phyloP scores from a whole-genome alignment of 2,888 invertebrate species.

The Acleris holmiana region DNA sequence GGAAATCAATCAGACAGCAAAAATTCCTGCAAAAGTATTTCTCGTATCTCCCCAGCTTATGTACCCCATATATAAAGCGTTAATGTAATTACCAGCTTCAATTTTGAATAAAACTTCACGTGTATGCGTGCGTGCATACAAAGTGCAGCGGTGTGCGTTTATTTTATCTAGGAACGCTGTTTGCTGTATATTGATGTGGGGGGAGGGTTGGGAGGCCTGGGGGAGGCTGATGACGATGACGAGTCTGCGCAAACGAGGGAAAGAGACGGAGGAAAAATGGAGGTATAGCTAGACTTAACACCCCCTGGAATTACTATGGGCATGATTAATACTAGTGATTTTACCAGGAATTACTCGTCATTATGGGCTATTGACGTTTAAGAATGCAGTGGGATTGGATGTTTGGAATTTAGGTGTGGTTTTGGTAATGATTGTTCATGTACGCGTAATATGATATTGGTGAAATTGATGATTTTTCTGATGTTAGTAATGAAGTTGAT shows the following conservation, averaged over 20 bases:
- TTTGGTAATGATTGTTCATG: neutral
- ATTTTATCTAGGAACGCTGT: constrained; percentile 71
- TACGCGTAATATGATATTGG: too few relatives aligned
- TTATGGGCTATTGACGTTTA: constrained; percentile 48
- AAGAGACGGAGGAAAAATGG: constrained; percentile 53
- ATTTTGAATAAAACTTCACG: constrained; percentile 70
- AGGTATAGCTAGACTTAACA: constrained; percentile 33
- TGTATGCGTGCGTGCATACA: constrained; percentile 47
- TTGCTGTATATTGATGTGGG: constrained; percentile 73
- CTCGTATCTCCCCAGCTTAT: constrained; percentile 38
- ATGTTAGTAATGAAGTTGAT: too few relatives aligned
- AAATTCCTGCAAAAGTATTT: constrained; percentile 13
- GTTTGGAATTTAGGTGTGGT: too few relatives aligned
- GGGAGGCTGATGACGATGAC: constrained; percentile 71
- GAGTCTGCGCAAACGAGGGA: constrained; percentile 73
- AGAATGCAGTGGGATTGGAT: neutral
- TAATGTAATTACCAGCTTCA: constrained; percentile 77
- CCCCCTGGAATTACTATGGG: constrained; percentile 45
- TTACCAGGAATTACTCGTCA: constrained; percentile 53
- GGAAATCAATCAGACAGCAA: constrained; percentile 20
- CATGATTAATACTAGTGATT: constrained; percentile 63
- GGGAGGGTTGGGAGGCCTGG: constrained; percentile 55
- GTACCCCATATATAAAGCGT: constrained; percentile 49
- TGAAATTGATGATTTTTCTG: too few relatives aligned
- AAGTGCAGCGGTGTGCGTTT: constrained; percentile 54